Conservation (phyloP, 2,797 vertebrate genomes). For the Eremophila alpestris region DNA sequence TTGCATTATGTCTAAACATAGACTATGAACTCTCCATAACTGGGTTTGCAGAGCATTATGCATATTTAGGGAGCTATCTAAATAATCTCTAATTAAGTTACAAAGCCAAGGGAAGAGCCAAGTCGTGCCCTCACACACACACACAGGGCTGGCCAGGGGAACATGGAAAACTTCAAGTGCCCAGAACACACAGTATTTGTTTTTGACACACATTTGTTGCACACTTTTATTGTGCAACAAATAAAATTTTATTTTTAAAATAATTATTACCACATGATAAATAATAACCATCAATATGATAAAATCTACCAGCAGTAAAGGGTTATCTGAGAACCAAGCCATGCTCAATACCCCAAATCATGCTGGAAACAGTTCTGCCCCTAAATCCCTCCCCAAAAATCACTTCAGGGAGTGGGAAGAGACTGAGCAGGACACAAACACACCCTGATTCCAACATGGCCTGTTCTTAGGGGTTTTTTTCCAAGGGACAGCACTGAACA, state of each 20-base stretch:
- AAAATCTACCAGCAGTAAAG: not conserved
- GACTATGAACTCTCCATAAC: slow-evolving; percentile 19
- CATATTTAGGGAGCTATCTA: slow-evolving; percentile 30
- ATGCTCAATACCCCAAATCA: not conserved
- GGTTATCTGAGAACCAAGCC: not conserved
- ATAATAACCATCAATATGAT: not conserved
- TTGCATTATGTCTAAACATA: slow-evolving; percentile 47
- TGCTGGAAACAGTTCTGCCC: not conserved
- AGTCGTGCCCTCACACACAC: not conserved
- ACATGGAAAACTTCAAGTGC: not conserved
- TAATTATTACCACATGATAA: not conserved
- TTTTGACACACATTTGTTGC: not conserved
- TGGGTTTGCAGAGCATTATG: slow-evolving; percentile 44
- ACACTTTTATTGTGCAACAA: too few relatives aligned
- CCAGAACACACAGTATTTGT: not conserved
- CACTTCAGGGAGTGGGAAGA: not conserved
- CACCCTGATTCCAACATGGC: rapidly evolving
- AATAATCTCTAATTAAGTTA: slow-evolving; percentile 46
- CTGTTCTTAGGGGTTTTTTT: not conserved
- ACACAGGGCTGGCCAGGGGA: not conserved
- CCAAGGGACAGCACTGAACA: not conserved
- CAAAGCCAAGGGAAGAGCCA: not conserved
- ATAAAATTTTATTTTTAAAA: too few relatives aligned
- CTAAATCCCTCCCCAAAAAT: not conserved
- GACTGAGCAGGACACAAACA: not conserved